These are phyloP conservation scores for Ifrita kowaldi DNA, from an alignment of 2,113 vertebrate genomes.

Conservation along the genomic window DNA sequence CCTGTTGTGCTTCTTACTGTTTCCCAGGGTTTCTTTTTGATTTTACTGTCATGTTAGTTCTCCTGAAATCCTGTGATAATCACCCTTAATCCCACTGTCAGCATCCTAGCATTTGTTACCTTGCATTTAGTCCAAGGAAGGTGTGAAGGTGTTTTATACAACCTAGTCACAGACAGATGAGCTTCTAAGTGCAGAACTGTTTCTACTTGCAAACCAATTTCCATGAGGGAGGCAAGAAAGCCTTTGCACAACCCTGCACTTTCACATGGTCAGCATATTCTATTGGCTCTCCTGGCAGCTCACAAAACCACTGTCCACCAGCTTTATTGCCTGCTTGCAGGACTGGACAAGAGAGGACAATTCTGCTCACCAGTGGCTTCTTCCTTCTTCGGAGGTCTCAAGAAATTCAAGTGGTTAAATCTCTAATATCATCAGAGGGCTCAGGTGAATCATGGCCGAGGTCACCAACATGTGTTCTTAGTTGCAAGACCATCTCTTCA, in stretches of 20 bases:
- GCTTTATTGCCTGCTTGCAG: background rate
- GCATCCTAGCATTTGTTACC: background rate
- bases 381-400: background rate
- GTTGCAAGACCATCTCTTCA: background rate
- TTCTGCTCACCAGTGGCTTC: background rate
- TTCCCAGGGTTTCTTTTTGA: constrained; percentile 3
- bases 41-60: background rate
- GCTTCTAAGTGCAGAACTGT: constrained; percentile 9
- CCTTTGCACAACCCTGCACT: background rate
- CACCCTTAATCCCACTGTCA: constrained; percentile 15
- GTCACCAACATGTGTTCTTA: background rate
- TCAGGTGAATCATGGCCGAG: background rate
- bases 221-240: background rate
- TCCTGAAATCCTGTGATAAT: background rate
- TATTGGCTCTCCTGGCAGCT: background rate
- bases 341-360: background rate
- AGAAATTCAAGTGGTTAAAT: background rate
- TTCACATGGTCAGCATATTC: background rate
- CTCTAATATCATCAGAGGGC: background rate
- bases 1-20: background rate
- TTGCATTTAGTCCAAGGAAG: background rate
- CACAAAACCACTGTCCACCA: constrained; percentile 7
- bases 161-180: background rate
- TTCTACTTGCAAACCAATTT: constrained; percentile 28
- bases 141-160: constrained; percentile 15